These are phyloP conservation scores for Sitta carolinensis DNA, from an alignment of 2,797 vertebrate genomes.

Conservation along the genomic window DNA sequence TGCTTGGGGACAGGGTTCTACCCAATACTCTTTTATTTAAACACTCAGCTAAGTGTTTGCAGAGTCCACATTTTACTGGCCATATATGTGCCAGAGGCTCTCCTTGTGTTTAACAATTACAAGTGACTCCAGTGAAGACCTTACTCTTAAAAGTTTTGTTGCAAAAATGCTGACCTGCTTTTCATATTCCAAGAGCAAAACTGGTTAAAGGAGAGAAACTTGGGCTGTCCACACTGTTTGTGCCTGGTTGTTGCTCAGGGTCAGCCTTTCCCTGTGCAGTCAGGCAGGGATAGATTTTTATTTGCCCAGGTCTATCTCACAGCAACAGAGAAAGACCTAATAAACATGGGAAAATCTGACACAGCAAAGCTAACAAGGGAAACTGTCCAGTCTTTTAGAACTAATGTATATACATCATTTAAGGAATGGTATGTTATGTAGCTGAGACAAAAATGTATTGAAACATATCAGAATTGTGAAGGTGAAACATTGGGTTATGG, in stretches of 20 bases:
- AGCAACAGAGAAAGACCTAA: neutral
- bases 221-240: neutral
- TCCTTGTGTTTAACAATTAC: neutral
- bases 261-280: neutral
- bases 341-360: neutral
- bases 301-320: neutral
- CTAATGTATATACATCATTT: neutral
- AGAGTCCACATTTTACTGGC: neutral
- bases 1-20: neutral
- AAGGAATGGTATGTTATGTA: neutral
- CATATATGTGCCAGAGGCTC: neutral
- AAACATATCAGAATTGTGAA: neutral
- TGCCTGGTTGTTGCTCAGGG: neutral
- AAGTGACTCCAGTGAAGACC: neutral
- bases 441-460: neutral
- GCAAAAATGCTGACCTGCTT: neutral
- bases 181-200: neutral
- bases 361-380: neutral
- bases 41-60: neutral
- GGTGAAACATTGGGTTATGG: neutral
- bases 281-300: conserved; percentile 7
- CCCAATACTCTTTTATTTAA: neutral
- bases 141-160: neutral
- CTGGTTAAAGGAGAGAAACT: neutral
- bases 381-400: neutral